Evolutionary conservation across 2,113 vertebrate species (phyloP), one percentile per base, ranked within the genome.

Genomic region (Struthidea cinerea): DNA sequence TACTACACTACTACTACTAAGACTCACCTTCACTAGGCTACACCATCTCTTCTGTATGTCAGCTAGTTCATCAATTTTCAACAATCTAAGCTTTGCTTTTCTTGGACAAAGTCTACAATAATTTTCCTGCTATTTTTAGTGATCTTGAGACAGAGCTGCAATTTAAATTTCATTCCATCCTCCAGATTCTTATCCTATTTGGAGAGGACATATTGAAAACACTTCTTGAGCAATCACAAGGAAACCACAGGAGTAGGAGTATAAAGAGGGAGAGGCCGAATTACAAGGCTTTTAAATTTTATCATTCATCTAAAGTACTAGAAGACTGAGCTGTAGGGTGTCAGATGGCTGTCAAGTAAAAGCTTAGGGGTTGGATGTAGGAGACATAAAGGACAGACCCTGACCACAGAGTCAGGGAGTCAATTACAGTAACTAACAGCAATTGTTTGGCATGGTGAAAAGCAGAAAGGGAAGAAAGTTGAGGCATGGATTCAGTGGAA

Each of bases 201-300:
- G 64, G 68, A 84, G 28, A 92, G 49, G 56, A 82, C 22, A 13
- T 64, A 89, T 46, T 1, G 0, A 90, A 92, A 96, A 79, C 53
- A 84, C 46, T 81, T 92, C 76, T 93, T 90, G 44, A 93, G 88
- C 96, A 94, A 95, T 96, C 94, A 91, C 74, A 84, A 92, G 85
- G 59, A 71, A 95, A 87, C 89, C 57, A 83, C 70, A 85, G 69
- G 56, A 95, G 78, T 73, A 79, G 81, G 41, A 92, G 41, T 56
- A 84, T 67, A 60, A 94, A 96, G 52, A 88, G 49, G n/a, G 35
- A 90, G 73, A 95, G 83, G 86, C 69, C 10, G 16, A 71, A 94
- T 92, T 95, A 90, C 83, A 92, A 49, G 52, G 88, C 64, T 92
- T 94, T 83, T 92, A 64, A 84, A 90, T 84, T 76, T 78, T 93